A percentile compares a stretch with the other conserved stretches of the same genome.
Conservation (phyloP, 2,888 invertebrate genomes). For the Andrena praecox region DNA sequence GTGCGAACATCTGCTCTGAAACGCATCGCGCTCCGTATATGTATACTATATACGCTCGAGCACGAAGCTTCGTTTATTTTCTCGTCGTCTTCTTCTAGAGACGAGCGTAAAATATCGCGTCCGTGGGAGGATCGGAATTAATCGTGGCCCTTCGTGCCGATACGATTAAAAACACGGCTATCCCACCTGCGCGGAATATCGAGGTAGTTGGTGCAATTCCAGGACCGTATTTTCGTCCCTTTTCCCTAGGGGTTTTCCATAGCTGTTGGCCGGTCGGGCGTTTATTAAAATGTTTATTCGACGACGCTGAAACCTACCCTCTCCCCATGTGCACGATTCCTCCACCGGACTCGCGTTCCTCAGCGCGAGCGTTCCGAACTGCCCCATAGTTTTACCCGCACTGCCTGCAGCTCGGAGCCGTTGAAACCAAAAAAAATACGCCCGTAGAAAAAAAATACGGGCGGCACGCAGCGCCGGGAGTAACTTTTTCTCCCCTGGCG, state of each 20-base stretch:
- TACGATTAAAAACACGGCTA: conserved; percentile 19
- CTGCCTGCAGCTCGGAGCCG: conserved; percentile 12
- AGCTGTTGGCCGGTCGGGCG: conserved; percentile 47
- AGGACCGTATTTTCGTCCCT: neutral
- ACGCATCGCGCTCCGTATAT: neutral
- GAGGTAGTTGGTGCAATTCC: conserved; percentile 23
- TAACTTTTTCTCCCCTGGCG: conserved; percentile 30
- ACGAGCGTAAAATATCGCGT: conserved; percentile 22
- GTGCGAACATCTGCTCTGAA: conserved; percentile 42
- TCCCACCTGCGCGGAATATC: conserved; percentile 15
- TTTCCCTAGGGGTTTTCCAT: neutral
- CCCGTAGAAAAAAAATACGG: conserved; percentile 33
- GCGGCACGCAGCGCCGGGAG: neutral
- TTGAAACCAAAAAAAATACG: neutral
- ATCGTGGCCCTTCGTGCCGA: conserved; percentile 20
- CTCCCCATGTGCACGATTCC: neutral
- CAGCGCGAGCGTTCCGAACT: conserved; percentile 33
- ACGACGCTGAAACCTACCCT: conserved; percentile 43
- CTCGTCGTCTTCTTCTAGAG: neutral
- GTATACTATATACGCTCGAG: neutral
- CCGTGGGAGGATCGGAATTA: conserved; percentile 19
- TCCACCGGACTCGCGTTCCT: conserved; percentile 7
- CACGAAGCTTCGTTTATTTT: neutral
- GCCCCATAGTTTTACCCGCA: conserved; percentile 35
- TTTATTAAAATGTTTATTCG: conserved; percentile 78